Percentiles rank a stretch among this genome's conserved stretches.
phyloP scores from a whole-genome alignment of 1,140 invertebrate genomes.

The Drosophila navojoa region DNA sequence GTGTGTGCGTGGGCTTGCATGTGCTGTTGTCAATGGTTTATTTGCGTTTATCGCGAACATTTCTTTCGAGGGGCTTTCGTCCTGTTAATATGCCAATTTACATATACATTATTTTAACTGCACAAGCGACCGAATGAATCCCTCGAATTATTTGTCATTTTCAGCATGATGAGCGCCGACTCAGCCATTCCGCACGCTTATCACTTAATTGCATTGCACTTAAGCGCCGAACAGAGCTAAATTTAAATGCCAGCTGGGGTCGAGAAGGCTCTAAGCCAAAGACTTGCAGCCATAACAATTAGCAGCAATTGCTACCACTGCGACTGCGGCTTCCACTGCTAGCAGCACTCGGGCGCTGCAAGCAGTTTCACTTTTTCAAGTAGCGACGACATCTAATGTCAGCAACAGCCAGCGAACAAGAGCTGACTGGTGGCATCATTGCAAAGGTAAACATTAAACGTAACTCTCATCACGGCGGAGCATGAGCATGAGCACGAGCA shows the following conservation, averaged over 20 bases:
- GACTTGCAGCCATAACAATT: constrained; percentile 68
- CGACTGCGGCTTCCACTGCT: constrained; percentile 49
- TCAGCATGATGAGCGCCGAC: constrained; percentile 42
- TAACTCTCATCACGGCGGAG: constrained; percentile 46
- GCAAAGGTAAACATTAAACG: constrained; percentile 74
- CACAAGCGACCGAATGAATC: constrained; percentile 34
- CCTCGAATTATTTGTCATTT: constrained; percentile 65
- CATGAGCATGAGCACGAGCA: constrained; percentile 8
- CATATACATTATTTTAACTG: constrained; percentile 79
- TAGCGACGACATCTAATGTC: constrained; percentile 7
- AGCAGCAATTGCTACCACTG: constrained; percentile 76
- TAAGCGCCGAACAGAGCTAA: constrained; percentile 51
- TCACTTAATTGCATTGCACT: constrained; percentile 62
- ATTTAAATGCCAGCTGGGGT: constrained; percentile 51
- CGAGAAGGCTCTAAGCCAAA: constrained; percentile 35
- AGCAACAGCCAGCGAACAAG: constrained; percentile 22
- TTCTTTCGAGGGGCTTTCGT: constrained; percentile 55
- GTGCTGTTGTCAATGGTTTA: constrained; percentile 69
- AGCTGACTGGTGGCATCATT: constrained; percentile 46
- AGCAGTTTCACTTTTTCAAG: constrained; percentile 48
- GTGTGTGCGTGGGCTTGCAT: constrained; percentile 30
- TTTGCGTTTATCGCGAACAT: constrained; percentile 75
- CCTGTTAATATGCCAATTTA: constrained; percentile 79
- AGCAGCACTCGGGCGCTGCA: constrained; percentile 37
- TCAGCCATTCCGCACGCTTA: constrained; percentile 46